phyloP scores from a whole-genome alignment of 2,888 invertebrate genomes.

The Cristatella mucedo region DNA sequence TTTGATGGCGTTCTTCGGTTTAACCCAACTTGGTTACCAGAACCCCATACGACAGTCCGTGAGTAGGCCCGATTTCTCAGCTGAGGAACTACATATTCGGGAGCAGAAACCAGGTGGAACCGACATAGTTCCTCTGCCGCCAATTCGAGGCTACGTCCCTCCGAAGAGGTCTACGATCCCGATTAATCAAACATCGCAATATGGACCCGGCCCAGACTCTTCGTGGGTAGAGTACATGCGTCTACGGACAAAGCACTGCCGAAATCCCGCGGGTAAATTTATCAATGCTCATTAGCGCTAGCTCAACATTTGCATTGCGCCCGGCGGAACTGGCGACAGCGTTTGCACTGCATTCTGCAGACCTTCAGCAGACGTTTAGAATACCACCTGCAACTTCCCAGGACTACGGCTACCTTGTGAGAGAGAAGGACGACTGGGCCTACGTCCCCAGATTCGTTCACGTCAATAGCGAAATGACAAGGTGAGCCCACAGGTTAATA shows the following conservation, averaged over 20 bases:
- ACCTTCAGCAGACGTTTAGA: too few relatives aligned
- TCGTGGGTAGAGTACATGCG: constrained; percentile 28
- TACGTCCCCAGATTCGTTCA: constrained; percentile 24
- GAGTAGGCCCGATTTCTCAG: constrained; percentile 16
- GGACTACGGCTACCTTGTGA: constrained; percentile 24
- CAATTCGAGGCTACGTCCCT: constrained; percentile 12
- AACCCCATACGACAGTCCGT: constrained; percentile 27
- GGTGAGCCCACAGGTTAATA: constrained; percentile 17
- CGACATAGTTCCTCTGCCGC: constrained; percentile 6
- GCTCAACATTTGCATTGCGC: too few relatives aligned
- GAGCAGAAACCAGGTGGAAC: constrained; percentile 9
- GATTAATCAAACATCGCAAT: constrained; percentile 22
- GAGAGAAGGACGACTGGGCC: constrained; percentile 27
- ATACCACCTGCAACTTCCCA: constrained; percentile 23
- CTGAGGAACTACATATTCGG: constrained; percentile 1
- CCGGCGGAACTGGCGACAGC: too few relatives aligned
- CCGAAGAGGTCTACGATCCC: constrained; percentile 24
- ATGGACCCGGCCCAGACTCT: constrained; percentile 26
- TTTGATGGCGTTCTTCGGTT: constrained; percentile 37
- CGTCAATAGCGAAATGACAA: constrained; percentile 36
- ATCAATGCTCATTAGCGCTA: too few relatives aligned
- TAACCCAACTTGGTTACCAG: constrained; percentile 33
- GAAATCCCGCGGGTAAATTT: constrained; percentile 22
- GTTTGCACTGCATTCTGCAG: too few relatives aligned
- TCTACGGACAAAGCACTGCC: constrained; percentile 27